A percentile compares a stretch with the other conserved stretches of the same genome.
Evolutionary conservation across 1,140 invertebrate species (phyloP).

Genomic region (Helicoverpa armigera): DNA sequence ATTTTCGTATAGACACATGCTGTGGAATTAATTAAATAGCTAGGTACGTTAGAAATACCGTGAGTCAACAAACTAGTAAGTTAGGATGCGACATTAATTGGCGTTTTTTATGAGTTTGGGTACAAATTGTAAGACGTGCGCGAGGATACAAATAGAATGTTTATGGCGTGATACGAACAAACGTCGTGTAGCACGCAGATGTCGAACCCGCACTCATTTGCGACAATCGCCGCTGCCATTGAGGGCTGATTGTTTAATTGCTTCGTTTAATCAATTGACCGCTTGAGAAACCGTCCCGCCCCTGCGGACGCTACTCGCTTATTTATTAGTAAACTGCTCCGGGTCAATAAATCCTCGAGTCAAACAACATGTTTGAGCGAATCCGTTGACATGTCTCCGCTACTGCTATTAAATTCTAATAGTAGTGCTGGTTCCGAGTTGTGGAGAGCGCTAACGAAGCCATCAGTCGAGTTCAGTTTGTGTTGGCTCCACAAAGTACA

Average conservation of each 20-base stretch:
- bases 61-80: constrained; percentile 23
- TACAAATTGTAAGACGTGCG: constrained; percentile 16
- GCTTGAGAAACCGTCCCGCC: constrained; percentile 72
- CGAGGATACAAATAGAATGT: constrained; percentile 46
- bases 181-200: constrained; percentile 64
- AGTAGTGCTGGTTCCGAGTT: constrained; percentile 12
- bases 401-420: constrained; percentile 46
- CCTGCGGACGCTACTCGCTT: constrained; percentile 67
- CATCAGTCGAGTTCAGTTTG: not conserved
- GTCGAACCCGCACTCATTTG: constrained; percentile 79
- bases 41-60: constrained; percentile 21
- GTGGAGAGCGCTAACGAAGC: not conserved
- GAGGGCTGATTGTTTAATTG: constrained; percentile 85
- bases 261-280: constrained; percentile 86
- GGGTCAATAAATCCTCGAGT: constrained; percentile 76
- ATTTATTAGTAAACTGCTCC: constrained; percentile 68
- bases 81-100: constrained; percentile 45
- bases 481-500: not conserved
- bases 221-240: constrained; percentile 77
- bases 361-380: constrained; percentile 70
- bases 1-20: constrained; percentile 16
- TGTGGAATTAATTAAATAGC: constrained; percentile 6
- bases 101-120: constrained; percentile 33
- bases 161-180: constrained; percentile 47
- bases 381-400: constrained; percentile 52